Evolutionary conservation across 1,140 invertebrate genomes (phyloP).

Genomic region (Cotesia chilonis): DNA sequence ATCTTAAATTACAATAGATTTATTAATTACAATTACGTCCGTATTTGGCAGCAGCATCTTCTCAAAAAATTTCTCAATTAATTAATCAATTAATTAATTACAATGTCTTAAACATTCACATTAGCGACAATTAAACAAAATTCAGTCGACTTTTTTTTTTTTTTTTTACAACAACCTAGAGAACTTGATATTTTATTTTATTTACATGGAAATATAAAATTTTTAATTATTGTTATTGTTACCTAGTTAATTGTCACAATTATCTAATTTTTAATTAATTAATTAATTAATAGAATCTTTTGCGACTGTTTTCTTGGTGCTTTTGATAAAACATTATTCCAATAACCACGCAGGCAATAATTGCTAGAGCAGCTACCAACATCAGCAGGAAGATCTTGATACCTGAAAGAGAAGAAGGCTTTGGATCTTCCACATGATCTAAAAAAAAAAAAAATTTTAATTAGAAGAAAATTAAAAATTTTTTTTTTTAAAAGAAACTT

Average conservation of each 20-base stretch:
- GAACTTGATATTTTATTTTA: no score
- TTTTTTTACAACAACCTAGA: no score
- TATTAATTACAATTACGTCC: no score
- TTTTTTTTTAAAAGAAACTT: no score
- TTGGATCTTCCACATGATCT: slow-evolving; percentile 89
- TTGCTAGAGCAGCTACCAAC: slow-evolving; percentile 78
- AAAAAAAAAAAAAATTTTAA: slow-evolving; percentile 45
- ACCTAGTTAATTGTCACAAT: not conserved
- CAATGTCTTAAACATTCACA: no score
- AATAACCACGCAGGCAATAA: slow-evolving; percentile 83
- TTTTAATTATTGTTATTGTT: slow-evolving; percentile 3
- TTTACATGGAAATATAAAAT: not conserved
- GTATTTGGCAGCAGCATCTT: no score
- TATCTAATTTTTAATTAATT: not conserved
- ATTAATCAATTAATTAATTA: no score
- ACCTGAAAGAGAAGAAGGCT: slow-evolving; percentile 81
- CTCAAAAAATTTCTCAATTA: no score
- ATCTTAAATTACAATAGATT: no score
- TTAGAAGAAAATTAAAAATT: not conserved
- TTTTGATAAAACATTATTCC: slow-evolving; percentile 93
- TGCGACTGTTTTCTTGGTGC: slow-evolving; percentile 86
- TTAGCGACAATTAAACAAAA: no score
- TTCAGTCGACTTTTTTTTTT: no score
- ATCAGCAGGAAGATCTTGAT: slow-evolving; percentile 90
- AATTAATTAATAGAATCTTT: slow-evolving; percentile 82